Evolutionary conservation across 2,888 invertebrate genomes (phyloP), one percentile per base, ranked within the genome.

Genomic region (Leucoptera coffeella): DNA sequence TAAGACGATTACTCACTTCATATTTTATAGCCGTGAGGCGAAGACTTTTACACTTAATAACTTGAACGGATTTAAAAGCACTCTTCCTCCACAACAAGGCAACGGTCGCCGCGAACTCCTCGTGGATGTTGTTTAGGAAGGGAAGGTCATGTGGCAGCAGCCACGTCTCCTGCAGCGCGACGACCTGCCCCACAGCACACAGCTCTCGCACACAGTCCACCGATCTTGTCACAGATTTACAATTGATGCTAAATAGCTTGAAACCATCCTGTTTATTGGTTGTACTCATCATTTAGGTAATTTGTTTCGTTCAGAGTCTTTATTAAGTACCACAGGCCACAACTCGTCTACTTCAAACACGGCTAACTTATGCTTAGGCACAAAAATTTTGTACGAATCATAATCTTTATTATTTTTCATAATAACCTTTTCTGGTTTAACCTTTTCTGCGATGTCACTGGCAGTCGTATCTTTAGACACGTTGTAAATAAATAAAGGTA

Each of bases 131-230:
- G 3, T n/a, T 23, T 4, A 28, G 23, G 12, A 12, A 26, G 1
- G 32, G 15, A 1, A 41, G 12, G 11, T 41, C 38, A 9, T 40
- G 30, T 0, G 37, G 39, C 6, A 39, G 21, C 3, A 40, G 25
- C 38, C 41, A 41, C 0, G 35, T 36, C 13, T 41, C 38, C 12
- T 39, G 38, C 2, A 39, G 31, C 1, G 37, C 36, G n/a, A 38
- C 14, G 0, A 38, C 14, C 14, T 37, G 36, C 1, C 30, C 33
- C 2, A 17, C 9, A 3, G 23, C 12, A 27, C 38, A 41, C 9
- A 41, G 17, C 0, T 23, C 12, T 19, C 36, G 24, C 2, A 39
- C 29, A 22, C 29, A 22, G 2, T 39, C 36, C 4, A 35, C 23
- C 1, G 37, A 38, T 3, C 39, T 25, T 10, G 31, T 38, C 0